phyloP scores from a whole-genome alignment of 2,797 vertebrate genomes.

The Glossophaga mutica region DNA sequence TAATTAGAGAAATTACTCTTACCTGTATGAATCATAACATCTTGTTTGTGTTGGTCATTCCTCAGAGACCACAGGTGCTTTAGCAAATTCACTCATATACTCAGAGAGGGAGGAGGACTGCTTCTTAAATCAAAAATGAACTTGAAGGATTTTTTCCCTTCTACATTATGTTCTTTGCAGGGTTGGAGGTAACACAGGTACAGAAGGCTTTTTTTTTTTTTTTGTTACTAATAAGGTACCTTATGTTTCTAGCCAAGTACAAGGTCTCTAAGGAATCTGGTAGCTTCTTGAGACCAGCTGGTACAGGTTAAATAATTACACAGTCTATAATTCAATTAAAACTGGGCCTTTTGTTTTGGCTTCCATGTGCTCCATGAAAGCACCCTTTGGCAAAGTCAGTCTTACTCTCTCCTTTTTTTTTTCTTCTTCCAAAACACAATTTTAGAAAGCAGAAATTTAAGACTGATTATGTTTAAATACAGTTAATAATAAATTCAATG shows the following conservation, averaged over 20 bases:
- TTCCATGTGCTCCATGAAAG: slow-evolving; percentile 64
- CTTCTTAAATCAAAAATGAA: background rate
- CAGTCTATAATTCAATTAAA: slow-evolving; percentile 80
- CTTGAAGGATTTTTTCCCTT: background rate
- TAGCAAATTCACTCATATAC: background rate
- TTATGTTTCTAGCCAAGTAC: slow-evolving; percentile 60
- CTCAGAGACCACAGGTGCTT: slow-evolving; percentile 16
- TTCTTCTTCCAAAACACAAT: slow-evolving; percentile 55
- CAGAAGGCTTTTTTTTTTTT: slow-evolving; percentile 43
- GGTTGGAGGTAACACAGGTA: slow-evolving; percentile 37
- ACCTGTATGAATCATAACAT: slow-evolving; percentile 58
- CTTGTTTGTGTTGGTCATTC: slow-evolving; percentile 13
- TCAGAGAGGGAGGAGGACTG: background rate
- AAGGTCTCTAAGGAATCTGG: slow-evolving; percentile 76
- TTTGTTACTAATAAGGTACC: slow-evolving; percentile 56
- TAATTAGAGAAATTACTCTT: slow-evolving; percentile 61
- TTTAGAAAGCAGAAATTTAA: slow-evolving; percentile 35
- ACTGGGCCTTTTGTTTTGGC: slow-evolving; percentile 66
- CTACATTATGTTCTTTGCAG: slow-evolving; percentile 35
- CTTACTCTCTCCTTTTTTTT: background rate
- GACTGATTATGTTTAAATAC: slow-evolving; percentile 44
- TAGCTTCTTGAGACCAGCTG: slow-evolving; percentile 79
- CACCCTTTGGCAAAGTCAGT: slow-evolving; percentile 47
- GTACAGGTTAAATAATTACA: slow-evolving; percentile 80
- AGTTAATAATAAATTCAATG: slow-evolving; percentile 52